Base-by-base conservation (phyloP, 2,888 invertebrate species). In the Aplocera efformata region DNA sequence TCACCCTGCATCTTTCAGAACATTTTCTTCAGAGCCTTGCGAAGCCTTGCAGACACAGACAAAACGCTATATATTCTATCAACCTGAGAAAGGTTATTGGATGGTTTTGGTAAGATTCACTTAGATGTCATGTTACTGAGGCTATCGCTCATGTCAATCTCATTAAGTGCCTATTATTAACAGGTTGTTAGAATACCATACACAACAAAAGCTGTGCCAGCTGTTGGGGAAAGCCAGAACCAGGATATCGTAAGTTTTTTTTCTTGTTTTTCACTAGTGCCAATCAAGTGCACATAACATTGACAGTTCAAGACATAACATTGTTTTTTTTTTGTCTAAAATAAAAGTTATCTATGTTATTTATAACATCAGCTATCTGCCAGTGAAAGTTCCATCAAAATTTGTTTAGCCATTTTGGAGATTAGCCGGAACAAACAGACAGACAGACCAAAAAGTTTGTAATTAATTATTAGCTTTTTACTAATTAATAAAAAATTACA, bases 1-100 rank as follows among this genome's bases (percentile, higher is more conserved):
- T n/a, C 6, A 22, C 21, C 20, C 20, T 30, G n/a, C 31, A 26
- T 33, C 7, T 86, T 89, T 31, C 71, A 96, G 96, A 50, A 95
- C 95, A 43, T 97, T 97, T 70, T 94, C 93, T 55, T 90, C 94
- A 23, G 92, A 93, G 50, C 91, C 93, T 22, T 96, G 97, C 74
- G 94, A 96, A 79, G 93, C 94, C 35, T 79, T 98, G 43, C 96
- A 97, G 66, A 98, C 97, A 7, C 94, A 95, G 67, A 97, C 97
- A 71, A 94, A 95, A 23, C 90, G 95, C 43, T 96, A 97, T 72
- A 89, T 97, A 37, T 97, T 96, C 73, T 93, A 92, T 73, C 93
- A 97, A 79, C 94, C 97, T 1, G 98, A 98, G 72, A 90, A 91
- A 57, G 91, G 94, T 55, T 97, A 92, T 74, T 98, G 97, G 97